Base-by-base conservation (phyloP, 2,888 invertebrate species). In the Zaprionus lineosus region DNA sequence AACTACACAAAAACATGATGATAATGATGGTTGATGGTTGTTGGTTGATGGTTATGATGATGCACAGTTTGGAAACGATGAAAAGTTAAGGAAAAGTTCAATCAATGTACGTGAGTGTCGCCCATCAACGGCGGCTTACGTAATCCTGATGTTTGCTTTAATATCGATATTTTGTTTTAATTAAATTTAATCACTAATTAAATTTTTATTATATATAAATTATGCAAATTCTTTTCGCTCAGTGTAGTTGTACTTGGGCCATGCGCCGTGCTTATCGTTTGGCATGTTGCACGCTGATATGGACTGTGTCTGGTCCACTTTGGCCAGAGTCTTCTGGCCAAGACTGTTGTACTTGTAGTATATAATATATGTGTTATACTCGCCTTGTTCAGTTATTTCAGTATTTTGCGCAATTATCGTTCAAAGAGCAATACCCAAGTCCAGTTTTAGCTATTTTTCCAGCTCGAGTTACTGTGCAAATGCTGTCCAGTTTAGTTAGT, bases 381-480 rank as follows among this genome's bases (percentile, higher is more conserved):
- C 65, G 84, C 73, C 84, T 77, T 59, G 55, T 61, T 69, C 48
- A 66, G 44, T 39, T 46, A 64, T 70, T 62, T 61, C 61, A 40
- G 65, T 66, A 66, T 68, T 77, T 78, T 81, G 79, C 85, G 79
- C 79, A 81, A 81, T 79, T 81, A 74, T 77, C 57, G 61, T 51
- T 50, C 52, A 58, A 50, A 68, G 64, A 67, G 51, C 68, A 52
- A 40, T 52, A 40, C 50, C 37, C 71, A 56, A 40, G 51, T 59
- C 62, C 51, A 56, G 65, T 58, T 65, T 53, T 46, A 39, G 31
- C 29, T 46, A 29, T 24, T 24, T 24, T 24, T 2, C 24, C 47
- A 44, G 44, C 31, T 12, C 11, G 15, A 43, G 31, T 29, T 26
- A 34, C 56, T 48, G 52, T 63, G 18, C 61, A 51, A 53, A 58